Conservation (phyloP, 2,888 invertebrate genomes). For the Scaptomyza tumidula region DNA sequence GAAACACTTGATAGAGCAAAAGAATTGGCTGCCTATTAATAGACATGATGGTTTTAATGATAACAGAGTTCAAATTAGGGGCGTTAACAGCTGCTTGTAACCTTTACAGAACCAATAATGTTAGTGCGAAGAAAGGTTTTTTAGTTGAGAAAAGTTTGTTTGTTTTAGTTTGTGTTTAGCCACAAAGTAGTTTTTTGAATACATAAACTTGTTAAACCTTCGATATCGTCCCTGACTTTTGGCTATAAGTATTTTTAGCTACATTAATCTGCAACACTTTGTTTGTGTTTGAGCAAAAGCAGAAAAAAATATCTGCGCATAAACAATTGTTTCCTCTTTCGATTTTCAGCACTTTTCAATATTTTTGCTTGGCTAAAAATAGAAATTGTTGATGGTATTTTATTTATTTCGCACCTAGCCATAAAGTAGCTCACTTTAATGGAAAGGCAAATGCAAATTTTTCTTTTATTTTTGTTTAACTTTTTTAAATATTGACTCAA, state of each 20-base stretch:
- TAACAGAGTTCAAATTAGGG: conserved; percentile 5
- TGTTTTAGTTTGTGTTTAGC: not conserved
- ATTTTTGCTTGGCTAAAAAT: conserved; percentile 46
- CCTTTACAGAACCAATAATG: not conserved
- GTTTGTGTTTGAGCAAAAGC: conserved; percentile 30
- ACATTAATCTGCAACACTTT: conserved; percentile 25
- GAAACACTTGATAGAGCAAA: conserved; percentile 33
- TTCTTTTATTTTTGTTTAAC: conserved; percentile 21
- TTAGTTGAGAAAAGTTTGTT: too few species aligned
- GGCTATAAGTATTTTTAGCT: conserved; percentile 35
- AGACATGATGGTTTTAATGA: conserved; percentile 30
- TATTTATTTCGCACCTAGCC: conserved; percentile 73
- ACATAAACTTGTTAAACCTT: not conserved
- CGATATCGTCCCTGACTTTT: conserved; percentile 7
- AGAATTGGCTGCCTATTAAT: conserved; percentile 26
- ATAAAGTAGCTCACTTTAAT: conserved; percentile 68
- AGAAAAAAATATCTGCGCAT: conserved; percentile 38
- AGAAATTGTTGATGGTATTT: conserved; percentile 41
- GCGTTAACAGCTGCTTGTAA: not conserved
- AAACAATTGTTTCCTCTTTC: conserved; percentile 66
- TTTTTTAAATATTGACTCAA: conserved; percentile 67
- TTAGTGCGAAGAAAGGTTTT: not conserved
- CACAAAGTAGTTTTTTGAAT: not conserved
- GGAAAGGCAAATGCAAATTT: conserved; percentile 42
- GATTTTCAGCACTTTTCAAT: conserved; percentile 47